Evolutionary conservation across 2,113 vertebrate genomes (phyloP), one percentile per base, ranked within the genome.

Genomic region (Callopanchax toddi): DNA sequence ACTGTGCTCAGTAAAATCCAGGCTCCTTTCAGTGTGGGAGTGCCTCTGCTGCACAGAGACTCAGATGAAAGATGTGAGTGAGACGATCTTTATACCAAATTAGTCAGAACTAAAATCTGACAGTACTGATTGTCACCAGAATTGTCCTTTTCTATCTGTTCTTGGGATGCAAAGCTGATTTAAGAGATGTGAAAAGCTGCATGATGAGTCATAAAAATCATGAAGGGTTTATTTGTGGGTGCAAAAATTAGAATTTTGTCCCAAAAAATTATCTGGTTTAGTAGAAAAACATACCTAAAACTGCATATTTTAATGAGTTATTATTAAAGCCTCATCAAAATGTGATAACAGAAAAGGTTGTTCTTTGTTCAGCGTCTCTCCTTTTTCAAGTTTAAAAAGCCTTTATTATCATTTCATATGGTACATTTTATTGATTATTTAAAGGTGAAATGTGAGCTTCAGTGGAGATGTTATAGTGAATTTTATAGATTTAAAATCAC

Each of bases 1-100:
- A 87, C 80, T 76, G 76, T 76, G 82, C 85, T 89, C 81, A 85
- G 74, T 86, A 84, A 86, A 87, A 83, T 74, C 62, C 81, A 81
- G 84, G 81, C 80, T 70, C 84, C 76, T 84, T 88, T 83, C 59
- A 69, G 78, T 79, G 89, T 83, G 83, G 78, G 79, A 83, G 85
- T 83, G 81, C 77, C 81, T 80, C 77, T 72, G 78, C 78, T 83
- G 83, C 81, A 68, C 64, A 42, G 70, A 88, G 83, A 73, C 77
- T 76, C 11, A 9, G 51, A 63, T 80, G 82, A 83, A 79, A 72
- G 81, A 72, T 16, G 25, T 51, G 61, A 79, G 78, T 74, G 82
- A n/a, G 80, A 79, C 70, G 71, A 76, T 86, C 76, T 81, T 83
- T 83, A 60, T 66, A 50, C 60, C 60, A 74, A 86, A 86, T 83